Evolutionary conservation across 2,888 invertebrate species (phyloP), one percentile per base, ranked within the genome.

Genomic region (Acrobasis repandana): DNA sequence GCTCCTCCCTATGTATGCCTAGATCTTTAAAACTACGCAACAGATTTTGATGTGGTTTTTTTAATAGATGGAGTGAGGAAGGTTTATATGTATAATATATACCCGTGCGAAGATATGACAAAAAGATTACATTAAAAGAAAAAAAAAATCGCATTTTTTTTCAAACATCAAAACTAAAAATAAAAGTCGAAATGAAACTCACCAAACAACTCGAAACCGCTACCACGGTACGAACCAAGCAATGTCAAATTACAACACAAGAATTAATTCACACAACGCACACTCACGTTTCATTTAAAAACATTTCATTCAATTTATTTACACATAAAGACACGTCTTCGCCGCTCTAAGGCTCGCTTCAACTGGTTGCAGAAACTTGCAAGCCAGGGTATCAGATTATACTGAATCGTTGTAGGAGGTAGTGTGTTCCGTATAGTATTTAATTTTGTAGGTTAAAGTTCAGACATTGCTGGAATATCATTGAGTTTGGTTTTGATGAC

Each of bases 331-430:
- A 52, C 15, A 52, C 52, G 52, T 52, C 52, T 16, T 36, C 16
- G 10, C 52, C 9, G 15, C 10, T n/a, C 52, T 16, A 36, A 36
- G 16, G 36, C 16, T 34, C 8, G 34, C 6, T 1, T 15, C 34
- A 16, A 52, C 52, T 52, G 52, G 16, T 36, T 52, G 52, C 52
- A 36, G 36, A 52, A 52, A 52, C 52, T 15, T 36, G 52, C 51
- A 14, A 14, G 52, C 16, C 16, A 3, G 34, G 52, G 36, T 36
- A 36, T 52, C 36, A 51, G 34, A 52, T 18, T 3, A 15, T 4
- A 16, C 16, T 10, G 52, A 52, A 4, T 16, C 5, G 16, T 18
- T 34, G 6, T 1, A 15, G 9, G 52, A 16, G 36, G 3, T 36
- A 1, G 2, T 10, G 34, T 34, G 52, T 52, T 52, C 52, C 52